Conservation (phyloP, 1,140 invertebrate genomes). For the Trialeurodes vaporariorum region DNA sequence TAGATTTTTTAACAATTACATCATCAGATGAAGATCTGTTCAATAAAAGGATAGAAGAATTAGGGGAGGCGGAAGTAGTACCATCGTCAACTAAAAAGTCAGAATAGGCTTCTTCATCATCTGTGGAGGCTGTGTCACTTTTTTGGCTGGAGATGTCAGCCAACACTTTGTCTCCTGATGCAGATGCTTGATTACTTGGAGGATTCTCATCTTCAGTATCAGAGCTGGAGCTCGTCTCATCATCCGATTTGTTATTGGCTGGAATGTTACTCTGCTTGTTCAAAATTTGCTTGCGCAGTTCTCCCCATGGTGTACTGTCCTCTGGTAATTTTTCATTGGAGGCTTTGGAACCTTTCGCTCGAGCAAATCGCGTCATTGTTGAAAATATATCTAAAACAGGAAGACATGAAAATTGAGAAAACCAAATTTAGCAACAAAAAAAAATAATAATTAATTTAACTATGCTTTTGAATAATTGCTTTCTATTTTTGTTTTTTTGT, state of each 20-base stretch:
- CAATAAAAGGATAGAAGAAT: conserved; percentile 5
- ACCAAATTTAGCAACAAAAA: background rate
- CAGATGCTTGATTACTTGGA: conserved; percentile 30
- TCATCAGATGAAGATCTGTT: background rate
- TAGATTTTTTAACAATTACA: background rate
- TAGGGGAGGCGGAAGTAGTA: background rate
- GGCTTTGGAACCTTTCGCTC: conserved; percentile 58
- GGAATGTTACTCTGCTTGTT: conserved; percentile 27
- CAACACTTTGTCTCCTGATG: conserved; percentile 22
- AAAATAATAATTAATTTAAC: too few species aligned
- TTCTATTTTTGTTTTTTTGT: too few species aligned
- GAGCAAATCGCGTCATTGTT: conserved; percentile 59
- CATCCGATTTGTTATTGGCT: conserved; percentile 3
- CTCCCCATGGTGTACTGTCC: conserved; percentile 55
- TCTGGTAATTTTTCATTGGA: conserved; percentile 54
- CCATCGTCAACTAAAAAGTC: background rate
- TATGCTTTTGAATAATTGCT: too few species aligned
- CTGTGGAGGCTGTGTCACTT: conserved; percentile 19
- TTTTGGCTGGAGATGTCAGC: conserved; percentile 7
- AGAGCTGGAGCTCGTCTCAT: conserved; percentile 11
- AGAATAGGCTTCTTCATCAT: conserved; percentile 19
- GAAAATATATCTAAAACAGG: background rate
- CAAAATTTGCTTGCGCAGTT: conserved; percentile 47
- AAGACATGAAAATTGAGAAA: too few species aligned
- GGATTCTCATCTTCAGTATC: conserved; percentile 5